Conservation (phyloP, 2,113 vertebrate species). For the Pygoscelis antarcticus region DNA sequence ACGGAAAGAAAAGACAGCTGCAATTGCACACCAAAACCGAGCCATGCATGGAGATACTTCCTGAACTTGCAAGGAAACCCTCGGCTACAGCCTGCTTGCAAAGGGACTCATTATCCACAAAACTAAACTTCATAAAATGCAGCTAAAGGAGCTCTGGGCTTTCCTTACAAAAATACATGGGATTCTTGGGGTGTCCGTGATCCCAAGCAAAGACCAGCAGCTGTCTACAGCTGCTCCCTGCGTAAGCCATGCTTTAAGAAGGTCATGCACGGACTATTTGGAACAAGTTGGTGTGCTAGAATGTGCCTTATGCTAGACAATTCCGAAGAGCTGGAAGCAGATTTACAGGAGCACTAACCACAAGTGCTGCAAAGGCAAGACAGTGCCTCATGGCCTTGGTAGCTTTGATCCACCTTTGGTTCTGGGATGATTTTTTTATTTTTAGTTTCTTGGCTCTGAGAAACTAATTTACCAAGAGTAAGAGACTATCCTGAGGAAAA, state of each 20-base stretch:
- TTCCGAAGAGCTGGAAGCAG: neutral
- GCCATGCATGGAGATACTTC: neutral
- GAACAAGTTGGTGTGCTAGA: neutral
- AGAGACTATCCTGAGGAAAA: neutral
- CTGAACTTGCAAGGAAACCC: neutral
- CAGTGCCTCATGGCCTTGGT: neutral
- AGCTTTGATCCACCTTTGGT: neutral
- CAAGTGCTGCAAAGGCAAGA: neutral
- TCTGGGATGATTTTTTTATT: neutral
- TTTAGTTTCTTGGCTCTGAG: neutral
- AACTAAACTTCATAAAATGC: neutral
- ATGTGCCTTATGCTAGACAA: neutral
- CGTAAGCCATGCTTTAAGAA: neutral
- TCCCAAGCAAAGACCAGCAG: neutral
- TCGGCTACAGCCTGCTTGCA: neutral
- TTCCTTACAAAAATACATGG: neutral
- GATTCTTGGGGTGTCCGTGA: neutral
- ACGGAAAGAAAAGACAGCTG: neutral
- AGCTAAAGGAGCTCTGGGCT: neutral
- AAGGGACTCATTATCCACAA: neutral
- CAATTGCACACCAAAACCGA: neutral
- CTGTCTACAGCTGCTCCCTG: conserved; percentile 11
- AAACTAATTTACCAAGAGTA: neutral
- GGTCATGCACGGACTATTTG: neutral
- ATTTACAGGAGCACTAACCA: neutral